Conservation (phyloP, 2,113 vertebrate species). For the Alligator mississippiensis region DNA sequence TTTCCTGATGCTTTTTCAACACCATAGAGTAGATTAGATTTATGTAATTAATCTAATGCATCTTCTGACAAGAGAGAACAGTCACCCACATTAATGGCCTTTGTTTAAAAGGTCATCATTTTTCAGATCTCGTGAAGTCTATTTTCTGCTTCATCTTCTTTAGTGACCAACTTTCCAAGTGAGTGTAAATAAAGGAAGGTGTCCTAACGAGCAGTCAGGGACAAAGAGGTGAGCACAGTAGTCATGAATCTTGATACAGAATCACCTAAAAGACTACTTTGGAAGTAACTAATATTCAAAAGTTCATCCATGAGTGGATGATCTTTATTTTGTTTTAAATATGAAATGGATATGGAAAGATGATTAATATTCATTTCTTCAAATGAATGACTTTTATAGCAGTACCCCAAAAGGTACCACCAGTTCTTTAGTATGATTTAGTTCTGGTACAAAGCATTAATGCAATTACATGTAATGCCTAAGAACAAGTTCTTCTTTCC, state of each 20-base stretch:
- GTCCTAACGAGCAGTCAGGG: neutral
- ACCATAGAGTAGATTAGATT: too few relatives aligned
- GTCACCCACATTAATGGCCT: neutral
- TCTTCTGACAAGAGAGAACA: neutral
- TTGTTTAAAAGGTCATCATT: neutral
- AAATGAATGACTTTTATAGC: neutral
- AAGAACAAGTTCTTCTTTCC: neutral
- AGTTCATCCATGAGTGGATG: neutral
- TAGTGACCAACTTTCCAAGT: neutral
- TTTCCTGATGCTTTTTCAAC: neutral
- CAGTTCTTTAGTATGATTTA: neutral
- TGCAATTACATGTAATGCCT: constrained; percentile 1
- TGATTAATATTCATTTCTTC: neutral
- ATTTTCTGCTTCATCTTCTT: too few relatives aligned
- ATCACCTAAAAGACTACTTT: neutral
- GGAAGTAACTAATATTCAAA: neutral
- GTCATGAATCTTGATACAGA: neutral
- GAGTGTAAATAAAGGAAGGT: neutral
- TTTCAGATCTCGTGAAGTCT: neutral
- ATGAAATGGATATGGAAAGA: too few relatives aligned
- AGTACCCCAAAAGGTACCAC: neutral
- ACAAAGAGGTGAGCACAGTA: neutral
- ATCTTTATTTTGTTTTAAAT: too few relatives aligned
- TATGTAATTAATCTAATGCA: neutral
- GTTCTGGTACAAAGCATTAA: constrained; percentile 19